Conservation (phyloP, 1,140 invertebrate species). For the Doryteuthis pealeii region DNA sequence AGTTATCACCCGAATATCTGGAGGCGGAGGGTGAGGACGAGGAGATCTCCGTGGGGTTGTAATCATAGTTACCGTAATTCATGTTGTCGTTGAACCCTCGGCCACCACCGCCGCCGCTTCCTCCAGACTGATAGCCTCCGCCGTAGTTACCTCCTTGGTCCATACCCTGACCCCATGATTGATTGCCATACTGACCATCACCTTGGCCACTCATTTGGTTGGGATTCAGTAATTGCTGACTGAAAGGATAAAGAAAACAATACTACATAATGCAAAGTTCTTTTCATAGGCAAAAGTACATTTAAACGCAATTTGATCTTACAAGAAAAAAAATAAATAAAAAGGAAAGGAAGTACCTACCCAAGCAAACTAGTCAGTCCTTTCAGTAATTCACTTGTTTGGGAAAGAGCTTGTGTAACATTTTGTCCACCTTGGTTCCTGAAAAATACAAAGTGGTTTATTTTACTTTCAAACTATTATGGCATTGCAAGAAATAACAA, state of each 20-base stretch:
- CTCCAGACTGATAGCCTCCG: too few relatives aligned
- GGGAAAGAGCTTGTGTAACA: not conserved
- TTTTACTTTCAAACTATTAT: too few relatives aligned
- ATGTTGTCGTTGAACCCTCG: too few relatives aligned
- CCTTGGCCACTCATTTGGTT: too few relatives aligned
- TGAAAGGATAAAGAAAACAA: too few relatives aligned
- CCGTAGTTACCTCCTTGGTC: too few relatives aligned
- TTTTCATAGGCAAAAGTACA: not conserved
- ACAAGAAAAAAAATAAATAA: not conserved
- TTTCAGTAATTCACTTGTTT: conserved; percentile 7
- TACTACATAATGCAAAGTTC: not conserved
- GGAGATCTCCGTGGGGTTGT: not conserved
- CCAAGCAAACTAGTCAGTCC: conserved; percentile 12
- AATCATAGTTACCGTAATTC: conserved; percentile 7
- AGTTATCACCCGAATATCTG: conserved; percentile 3
- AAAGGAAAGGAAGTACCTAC: not conserved
- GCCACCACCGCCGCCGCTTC: too few relatives aligned
- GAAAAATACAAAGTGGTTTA: too few relatives aligned
- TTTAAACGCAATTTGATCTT: not conserved
- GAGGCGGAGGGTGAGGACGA: not conserved
- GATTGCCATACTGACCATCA: too few relatives aligned
- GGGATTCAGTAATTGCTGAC: too few relatives aligned
- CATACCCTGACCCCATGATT: too few relatives aligned
- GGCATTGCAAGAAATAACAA: too few relatives aligned
- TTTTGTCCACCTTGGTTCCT: conserved; percentile 13